Percentiles rank a stretch among this genome's conserved stretches.
Conservation (phyloP, 1,140 invertebrate genomes). For the Drosophila subobscura region DNA sequence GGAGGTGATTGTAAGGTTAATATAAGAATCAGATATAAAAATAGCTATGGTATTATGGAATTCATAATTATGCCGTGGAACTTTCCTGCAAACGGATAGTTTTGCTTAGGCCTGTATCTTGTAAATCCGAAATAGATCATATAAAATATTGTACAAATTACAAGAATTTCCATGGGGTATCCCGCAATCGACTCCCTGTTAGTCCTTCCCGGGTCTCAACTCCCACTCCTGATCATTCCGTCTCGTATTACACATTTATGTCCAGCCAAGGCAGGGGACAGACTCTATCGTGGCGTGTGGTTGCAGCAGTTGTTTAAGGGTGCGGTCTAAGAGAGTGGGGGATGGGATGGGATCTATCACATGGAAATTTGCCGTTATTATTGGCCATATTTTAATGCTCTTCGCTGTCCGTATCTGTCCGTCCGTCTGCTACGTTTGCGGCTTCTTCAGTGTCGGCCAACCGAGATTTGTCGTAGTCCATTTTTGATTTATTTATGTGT, state of each 20-base stretch:
- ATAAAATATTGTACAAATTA: no score
- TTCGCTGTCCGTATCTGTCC: constrained; percentile 33
- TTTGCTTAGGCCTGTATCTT: no score
- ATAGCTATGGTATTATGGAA: neutral
- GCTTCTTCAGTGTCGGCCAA: constrained; percentile 50
- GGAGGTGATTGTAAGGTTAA: neutral
- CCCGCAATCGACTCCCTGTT: neutral
- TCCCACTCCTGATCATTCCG: no score
- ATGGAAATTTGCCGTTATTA: constrained; percentile 73
- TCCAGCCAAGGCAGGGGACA: constrained; percentile 17
- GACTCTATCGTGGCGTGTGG: neutral
- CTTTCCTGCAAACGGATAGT: no score
- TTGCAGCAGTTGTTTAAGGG: neutral
- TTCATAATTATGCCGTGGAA: no score
- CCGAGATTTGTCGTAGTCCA: constrained; percentile 78
- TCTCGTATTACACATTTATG: constrained; percentile 36
- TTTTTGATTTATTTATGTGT: constrained; percentile 81
- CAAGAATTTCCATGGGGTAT: neutral
- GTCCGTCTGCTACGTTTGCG: neutral
- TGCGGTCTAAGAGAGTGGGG: neutral
- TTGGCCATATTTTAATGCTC: constrained; percentile 78
- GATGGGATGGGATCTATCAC: constrained; percentile 37
- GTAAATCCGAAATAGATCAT: no score
- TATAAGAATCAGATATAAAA: neutral
- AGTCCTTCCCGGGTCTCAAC: no score